Evolutionary conservation across 2,113 vertebrate species (phyloP), one percentile per base, ranked within the genome.

Genomic region (Microcebus murinus): DNA sequence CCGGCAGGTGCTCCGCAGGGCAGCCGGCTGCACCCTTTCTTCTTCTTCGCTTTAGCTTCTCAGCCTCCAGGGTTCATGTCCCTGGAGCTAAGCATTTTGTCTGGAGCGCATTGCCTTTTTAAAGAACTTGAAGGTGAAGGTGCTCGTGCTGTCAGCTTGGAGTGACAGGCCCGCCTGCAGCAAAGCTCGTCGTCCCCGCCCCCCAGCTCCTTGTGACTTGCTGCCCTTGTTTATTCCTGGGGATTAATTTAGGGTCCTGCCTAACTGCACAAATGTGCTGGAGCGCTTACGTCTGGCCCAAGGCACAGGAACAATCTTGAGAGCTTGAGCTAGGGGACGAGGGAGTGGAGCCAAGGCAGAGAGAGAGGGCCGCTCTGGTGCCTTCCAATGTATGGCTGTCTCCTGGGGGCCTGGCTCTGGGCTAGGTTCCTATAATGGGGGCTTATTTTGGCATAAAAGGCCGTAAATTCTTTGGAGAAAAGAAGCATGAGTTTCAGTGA

Each of bases 161-260:
- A 98, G 96, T 97, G 98, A 98, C 97, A 97, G 97, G 94, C 97
- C 96, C 83, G 79, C 97, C 97, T 92, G 96, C 94, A 70, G 90
- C 67, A 2, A 42, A 92, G 81, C 76, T 71, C 42, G 11, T 3
- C 27, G 6, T 9, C 13, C 68, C 45, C 4, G 71, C 93, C 65
- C 20, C 12, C 42, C 55, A 25, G 68, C 96, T 96, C 77, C 93
- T 95, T 71, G 96, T 93, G 96, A 93, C 97, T 86, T 95, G 96
- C 86, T 1, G 70, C 94, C 96, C 95, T 96, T 50, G 94, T 95
- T 96, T 85, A 90, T 85, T 93, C 82, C 91, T 94, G 94, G 79
- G 77, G 90, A 90, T 96, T 68, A n/a, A 59, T 86, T 59, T 83
- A 9, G 76, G 71, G 87, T 36, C 80, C 90, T 95, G 95, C 77